These are phyloP conservation scores for Meloidogyne exigua DNA, from an alignment of 1,140 invertebrate species.

Conservation along the genomic window DNA sequence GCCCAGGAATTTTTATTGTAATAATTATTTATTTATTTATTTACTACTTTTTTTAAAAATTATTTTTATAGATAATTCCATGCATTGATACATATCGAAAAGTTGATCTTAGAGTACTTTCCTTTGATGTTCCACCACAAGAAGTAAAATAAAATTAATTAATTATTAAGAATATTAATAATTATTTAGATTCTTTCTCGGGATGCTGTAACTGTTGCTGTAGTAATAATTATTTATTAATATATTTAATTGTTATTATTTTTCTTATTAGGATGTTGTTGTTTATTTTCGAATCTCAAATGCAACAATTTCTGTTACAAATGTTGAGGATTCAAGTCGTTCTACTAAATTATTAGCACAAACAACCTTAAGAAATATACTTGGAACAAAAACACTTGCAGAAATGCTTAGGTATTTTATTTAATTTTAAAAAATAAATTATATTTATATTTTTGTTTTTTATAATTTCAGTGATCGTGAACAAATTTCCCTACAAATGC, in stretches of 20 bases:
- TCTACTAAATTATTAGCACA: constrained; percentile 78
- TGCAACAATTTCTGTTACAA: constrained; percentile 73
- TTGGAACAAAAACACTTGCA: constrained; percentile 78
- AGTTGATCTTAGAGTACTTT: constrained; percentile 70
- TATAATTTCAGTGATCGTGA: constrained; percentile 66
- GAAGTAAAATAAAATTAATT: constrained; percentile 69
- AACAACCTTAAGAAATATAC: constrained; percentile 79
- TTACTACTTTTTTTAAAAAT: background rate
- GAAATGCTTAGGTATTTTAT: constrained; percentile 24
- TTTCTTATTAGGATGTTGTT: constrained; percentile 69
- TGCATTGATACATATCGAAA: constrained; percentile 82
- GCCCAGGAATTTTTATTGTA: constrained; percentile 68
- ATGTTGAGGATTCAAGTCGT: constrained; percentile 79
- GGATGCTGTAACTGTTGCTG: constrained; percentile 66
- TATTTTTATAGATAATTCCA: constrained; percentile 70
- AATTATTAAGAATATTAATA: background rate
- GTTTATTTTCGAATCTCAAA: constrained; percentile 88
- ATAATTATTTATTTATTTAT: background rate
- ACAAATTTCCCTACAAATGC: constrained; percentile 49
- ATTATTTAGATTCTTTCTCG: constrained; percentile 68
- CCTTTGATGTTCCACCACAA: constrained; percentile 88
- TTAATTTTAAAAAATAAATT: background rate
- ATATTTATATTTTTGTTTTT: constrained; percentile 58
- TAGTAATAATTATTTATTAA: constrained; percentile 17
- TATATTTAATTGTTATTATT: background rate